Base-by-base conservation (phyloP, 2,888 invertebrate species). In the Caradrina kadenii region DNA sequence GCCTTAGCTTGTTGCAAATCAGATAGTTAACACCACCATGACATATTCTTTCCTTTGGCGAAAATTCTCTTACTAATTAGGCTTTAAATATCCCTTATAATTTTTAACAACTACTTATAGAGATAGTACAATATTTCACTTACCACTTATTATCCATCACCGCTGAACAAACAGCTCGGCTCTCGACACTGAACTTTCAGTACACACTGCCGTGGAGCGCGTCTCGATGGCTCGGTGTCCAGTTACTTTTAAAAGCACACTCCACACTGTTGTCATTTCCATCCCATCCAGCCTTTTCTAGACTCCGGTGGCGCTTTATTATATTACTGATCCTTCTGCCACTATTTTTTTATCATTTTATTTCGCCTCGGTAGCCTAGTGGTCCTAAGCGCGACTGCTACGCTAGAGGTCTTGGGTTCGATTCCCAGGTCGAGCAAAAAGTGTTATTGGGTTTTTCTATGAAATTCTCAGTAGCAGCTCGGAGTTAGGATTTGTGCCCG, bases 191-290 rank as follows among this genome's bases (percentile, higher is more conserved):
- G 63, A 59, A 48, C 59, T 52, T 42, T 76, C 52, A 7, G 77
- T 63, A 80, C 80, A 80, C 80, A 77, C 52, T 21, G 50, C 31
- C 52, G 17, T 21, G n/a, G 52, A 15, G 48, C 45, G 54, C 73
- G 62, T 61, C 74, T 61, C 76, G 65, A 63, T 70, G 39, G 61
- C 48, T 17, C 53, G 56, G 78, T 80, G 71, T 80, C 76, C 71
- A 71, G 80, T 78, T 78, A 67, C 78, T 52, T 80, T 80, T 78
- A 76, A 80, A 78, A 80, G 77, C 80, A 70, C 61, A 70, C 76
- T 63, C 63, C 70, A 54, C 52, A 5, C 65, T 70, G 50, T 80
- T 76, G 54, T 52, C 66, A 71, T 58, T 80, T 76, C 71, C 63
- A 79, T 61, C 48, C 55, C 60, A 31, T 48, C 53, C 50, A 76